Evolutionary conservation across 2,113 vertebrate species (phyloP), one percentile per base, ranked within the genome.

Genomic region (Bos javanicus): DNA sequence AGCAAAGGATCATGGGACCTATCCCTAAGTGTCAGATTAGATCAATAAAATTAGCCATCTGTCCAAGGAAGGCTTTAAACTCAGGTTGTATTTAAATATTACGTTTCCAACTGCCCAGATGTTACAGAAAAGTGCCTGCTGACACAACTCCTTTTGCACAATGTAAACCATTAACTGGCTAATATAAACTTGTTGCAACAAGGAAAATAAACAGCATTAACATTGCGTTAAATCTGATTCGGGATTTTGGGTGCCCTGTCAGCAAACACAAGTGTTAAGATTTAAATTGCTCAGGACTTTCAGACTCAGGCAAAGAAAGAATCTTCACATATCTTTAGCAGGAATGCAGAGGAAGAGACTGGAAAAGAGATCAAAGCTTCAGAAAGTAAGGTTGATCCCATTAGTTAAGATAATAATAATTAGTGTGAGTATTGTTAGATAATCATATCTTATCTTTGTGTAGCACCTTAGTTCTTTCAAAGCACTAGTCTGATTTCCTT

Each of bases 41-140:
- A 98, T 97, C 90, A 98, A 95, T 97, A 98, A 99, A 99, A 99
- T 98, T 98, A 99, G 98, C 99, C 99, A 99, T 99, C 99, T 99
- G 98, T 98, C 98, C 98, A 97, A 95, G 90, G 98, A 98, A 96
- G 94, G 67, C 94, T 98, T 98, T 99, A 99, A 98, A 98, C 95
- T 98, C 94, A 98, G 98, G 97, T 98, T 98, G 97, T 96, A 98
- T 97, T 98, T 98, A 98, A 98, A 98, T 97, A 99, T 98, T 98
- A 98, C 92, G 95, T 98, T 98, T 98, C 98, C 98, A 98, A 98
- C 83, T 97, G 94, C 83, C 97, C 90, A 97, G 96, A 64, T 96
- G 96, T 90, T 95, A 97, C 43, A 71, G 60, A 92, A 56, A 15
- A 98, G 62, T 56, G 96, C 90, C 62, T 96, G 87, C 97, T 98